Conservation (phyloP, 1,140 invertebrate species). For the Dendroctonus ponderosae region DNA sequence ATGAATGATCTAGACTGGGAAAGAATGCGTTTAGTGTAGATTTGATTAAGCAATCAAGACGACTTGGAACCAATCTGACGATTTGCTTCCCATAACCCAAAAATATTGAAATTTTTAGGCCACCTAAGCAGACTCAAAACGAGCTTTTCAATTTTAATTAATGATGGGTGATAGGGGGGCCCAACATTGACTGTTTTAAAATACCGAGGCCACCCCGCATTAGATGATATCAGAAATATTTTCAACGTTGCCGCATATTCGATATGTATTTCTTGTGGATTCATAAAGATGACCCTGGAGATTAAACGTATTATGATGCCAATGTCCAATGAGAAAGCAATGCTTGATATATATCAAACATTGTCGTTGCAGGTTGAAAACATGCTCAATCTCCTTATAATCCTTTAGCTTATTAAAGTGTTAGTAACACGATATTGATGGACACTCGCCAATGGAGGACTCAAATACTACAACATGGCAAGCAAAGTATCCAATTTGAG, state of each 20-base stretch:
- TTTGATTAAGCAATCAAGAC: slow-evolving; percentile 7
- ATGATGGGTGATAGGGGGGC: slow-evolving; percentile 18
- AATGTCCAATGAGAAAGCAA: no score
- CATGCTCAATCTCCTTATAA: no score
- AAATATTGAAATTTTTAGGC: slow-evolving; percentile 6
- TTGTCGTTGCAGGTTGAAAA: no score
- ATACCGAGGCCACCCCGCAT: slow-evolving; percentile 26
- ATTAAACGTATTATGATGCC: no score
- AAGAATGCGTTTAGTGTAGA: neutral
- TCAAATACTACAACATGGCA: no score
- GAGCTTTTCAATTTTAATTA: slow-evolving; percentile 17
- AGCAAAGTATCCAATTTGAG: no score
- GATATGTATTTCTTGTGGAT: slow-evolving; percentile 1
- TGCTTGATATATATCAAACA: no score
- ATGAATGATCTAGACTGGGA: no score
- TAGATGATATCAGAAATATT: slow-evolving; percentile 27
- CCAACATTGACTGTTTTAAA: slow-evolving; percentile 19
- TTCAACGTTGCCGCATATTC: slow-evolving; percentile 18
- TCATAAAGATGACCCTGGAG: neutral
- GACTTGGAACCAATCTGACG: neutral
- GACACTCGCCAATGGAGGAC: no score
- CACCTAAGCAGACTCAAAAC: neutral
- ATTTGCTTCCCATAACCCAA: slow-evolving; percentile 15
- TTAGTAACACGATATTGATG: no score
- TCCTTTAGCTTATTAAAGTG: no score